Evolutionary conservation across 2,797 vertebrate species (phyloP), one percentile per base, ranked within the genome.

Genomic region (Parambassis ranga): DNA sequence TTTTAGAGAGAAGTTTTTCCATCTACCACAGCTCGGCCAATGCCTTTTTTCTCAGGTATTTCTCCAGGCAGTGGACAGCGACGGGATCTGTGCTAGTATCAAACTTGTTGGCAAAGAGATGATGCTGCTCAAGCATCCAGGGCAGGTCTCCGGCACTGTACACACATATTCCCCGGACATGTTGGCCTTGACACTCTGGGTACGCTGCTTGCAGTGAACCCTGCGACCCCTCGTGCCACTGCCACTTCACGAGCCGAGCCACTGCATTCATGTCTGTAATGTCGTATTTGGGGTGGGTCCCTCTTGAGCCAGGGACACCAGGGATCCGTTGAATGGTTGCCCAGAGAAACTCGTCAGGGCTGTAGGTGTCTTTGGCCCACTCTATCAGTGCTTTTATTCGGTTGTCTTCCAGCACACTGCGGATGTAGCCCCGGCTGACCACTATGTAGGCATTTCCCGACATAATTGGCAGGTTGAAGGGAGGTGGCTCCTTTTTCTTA

Each of bases 91-190:
- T 67, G 4, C 93, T 89, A 0, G 48, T 43, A 48, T 98, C 96
- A 75, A 98, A 97, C 79, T 97, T 97, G 53, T 96, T 98, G 63
- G 94, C 96, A 85, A 96, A 97, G 11, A 98, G 85, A 61, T 98
- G 95, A 53, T 93, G 94, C 7, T 93, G 90, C n/a, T 62, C 59
- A n/a, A 96, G 27, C 56, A 98, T 82, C 94, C 95, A 96, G 15
- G 81, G 87, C 72, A 98, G 82, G 76, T 98, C 96, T 11, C 95
- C 95, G 0, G 59, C 89, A 5, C 95, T 95, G 6, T 95, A 96
- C 11, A 98, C 81, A 39, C 95, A 98, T 37, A 97, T 74, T 0
- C 62, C 59, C 11, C 93, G 92, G 20, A 95, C 37, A 0, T 96
- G 94, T 22, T 66, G 39, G 2, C 95, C 96, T 0, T 38, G 79